phyloP scores from a whole-genome alignment of 2,797 vertebrate genomes.

The Petrocephalus sullivani region DNA sequence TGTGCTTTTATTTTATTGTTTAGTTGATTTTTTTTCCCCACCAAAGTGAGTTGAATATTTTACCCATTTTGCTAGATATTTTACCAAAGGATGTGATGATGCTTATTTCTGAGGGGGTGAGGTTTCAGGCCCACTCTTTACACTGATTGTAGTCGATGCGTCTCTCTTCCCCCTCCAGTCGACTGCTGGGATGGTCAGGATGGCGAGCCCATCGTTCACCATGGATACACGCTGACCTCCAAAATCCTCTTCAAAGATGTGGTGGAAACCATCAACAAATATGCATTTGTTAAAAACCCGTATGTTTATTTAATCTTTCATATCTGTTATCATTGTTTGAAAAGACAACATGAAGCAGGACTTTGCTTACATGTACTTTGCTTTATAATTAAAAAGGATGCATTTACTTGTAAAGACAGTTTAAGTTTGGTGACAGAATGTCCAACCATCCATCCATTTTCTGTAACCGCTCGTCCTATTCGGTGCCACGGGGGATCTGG shows the following conservation, averaged over 20 bases:
- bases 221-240: slow-evolving; percentile 94
- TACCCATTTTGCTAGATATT: background rate
- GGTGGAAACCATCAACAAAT: slow-evolving; percentile 96
- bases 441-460: no score
- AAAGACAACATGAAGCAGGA: background rate
- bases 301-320: slow-evolving; percentile 54
- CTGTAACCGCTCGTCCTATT: no score
- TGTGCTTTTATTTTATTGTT: background rate
- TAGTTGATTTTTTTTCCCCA: background rate
- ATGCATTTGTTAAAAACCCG: slow-evolving; percentile 88
- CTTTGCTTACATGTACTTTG: background rate
- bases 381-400: background rate
- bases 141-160: background rate
- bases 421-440: background rate
- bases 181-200: slow-evolving; percentile 98
- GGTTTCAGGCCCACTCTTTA: background rate
- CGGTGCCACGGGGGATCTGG: no score
- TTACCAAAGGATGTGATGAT: background rate
- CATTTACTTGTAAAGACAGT: background rate
- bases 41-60: background rate
- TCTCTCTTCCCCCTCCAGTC: slow-evolving; percentile 57
- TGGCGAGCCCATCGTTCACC: slow-evolving; percentile 92
- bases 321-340: background rate
- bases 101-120: background rate
- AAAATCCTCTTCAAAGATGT: slow-evolving; percentile 98